These are phyloP conservation scores for Epistrophella euchroma DNA, from an alignment of 2,888 invertebrate genomes.

Conservation along the genomic window DNA sequence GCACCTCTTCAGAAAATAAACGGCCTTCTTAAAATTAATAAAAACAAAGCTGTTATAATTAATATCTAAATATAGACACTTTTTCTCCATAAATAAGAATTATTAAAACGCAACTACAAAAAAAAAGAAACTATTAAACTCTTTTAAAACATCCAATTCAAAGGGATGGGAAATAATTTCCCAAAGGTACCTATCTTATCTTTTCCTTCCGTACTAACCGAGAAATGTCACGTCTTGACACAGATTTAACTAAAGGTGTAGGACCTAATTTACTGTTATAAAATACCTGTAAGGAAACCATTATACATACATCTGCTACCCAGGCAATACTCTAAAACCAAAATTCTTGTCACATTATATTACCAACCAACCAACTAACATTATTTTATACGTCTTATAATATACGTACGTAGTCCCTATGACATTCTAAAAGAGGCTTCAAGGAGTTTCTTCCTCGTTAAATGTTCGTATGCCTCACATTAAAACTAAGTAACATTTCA, in stretches of 20 bases:
- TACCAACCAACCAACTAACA: neutral
- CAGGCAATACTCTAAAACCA: neutral
- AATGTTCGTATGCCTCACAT: conserved; percentile 11
- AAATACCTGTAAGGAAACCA: neutral
- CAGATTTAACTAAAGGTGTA: conserved; percentile 4
- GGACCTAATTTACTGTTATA: conserved; percentile 15
- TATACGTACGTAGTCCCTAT: neutral
- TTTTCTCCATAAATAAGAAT: too few relatives aligned
- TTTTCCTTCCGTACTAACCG: neutral
- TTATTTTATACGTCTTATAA: neutral
- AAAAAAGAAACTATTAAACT: too few relatives aligned
- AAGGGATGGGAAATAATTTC: neutral
- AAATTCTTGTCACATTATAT: neutral
- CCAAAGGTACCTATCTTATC: neutral
- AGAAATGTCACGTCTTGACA: conserved; percentile 35
- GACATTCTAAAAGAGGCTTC: neutral
- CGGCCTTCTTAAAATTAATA: too few relatives aligned
- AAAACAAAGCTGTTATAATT: too few relatives aligned
- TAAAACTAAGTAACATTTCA: conserved; percentile 28
- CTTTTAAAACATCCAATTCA: too few relatives aligned
- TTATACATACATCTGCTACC: neutral
- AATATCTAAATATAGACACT: too few relatives aligned
- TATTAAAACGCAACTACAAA: too few relatives aligned
- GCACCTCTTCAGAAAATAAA: too few relatives aligned
- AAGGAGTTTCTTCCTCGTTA: neutral